Evolutionary conservation across 2,113 vertebrate genomes (phyloP), one percentile per base, ranked within the genome.

Genomic region (Oostethus manadensis): DNA sequence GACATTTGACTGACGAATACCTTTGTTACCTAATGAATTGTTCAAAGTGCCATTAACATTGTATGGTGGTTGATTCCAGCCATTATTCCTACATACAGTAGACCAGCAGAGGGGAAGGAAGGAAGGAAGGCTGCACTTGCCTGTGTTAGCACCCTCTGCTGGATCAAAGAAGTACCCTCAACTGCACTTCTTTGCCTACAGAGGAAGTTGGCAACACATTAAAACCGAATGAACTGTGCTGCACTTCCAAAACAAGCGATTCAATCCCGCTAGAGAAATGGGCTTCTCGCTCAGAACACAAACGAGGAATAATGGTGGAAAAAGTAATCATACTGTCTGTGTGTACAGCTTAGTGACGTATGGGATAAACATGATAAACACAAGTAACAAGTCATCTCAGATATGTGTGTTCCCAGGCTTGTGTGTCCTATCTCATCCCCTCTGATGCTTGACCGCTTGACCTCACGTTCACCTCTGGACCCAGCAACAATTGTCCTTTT

Each of bases 41-140:
- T 85, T 84, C 83, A 84, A 77, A 82, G 13, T 67, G 70, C 64
- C 79, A 83, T 88, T 84, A 85, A 74, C 77, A 75, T 74, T 76
- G 75, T 65, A 75, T 72, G 74, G 46, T 44, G 78, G 71, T 51
- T 86, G 79, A 84, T 84, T 78, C 74, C 70, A 64, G 71, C 64
- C 70, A 80, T 87, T 76, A 77, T 71, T 80, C 76, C 51, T 65
- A 57, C 68, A 67, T 35, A n/a, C n/a, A n/a, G n/a, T n/a, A 73
- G 76, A 77, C 74, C 68, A 78, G 72, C 56, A 68, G 74, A 45
- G 44, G 66, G 60, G 68, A 74, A 71, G 67, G 74, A 70, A 69
- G 51, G 62, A 56, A 62, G 58, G 62, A 58, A 62, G 21, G 51
- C 56, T 48, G 6, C 23, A 58, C 66, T 63, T 20, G 42, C 51